Evolutionary conservation across 1,140 invertebrate species (phyloP).

Genomic region (Schlechtendalia chinensis): DNA sequence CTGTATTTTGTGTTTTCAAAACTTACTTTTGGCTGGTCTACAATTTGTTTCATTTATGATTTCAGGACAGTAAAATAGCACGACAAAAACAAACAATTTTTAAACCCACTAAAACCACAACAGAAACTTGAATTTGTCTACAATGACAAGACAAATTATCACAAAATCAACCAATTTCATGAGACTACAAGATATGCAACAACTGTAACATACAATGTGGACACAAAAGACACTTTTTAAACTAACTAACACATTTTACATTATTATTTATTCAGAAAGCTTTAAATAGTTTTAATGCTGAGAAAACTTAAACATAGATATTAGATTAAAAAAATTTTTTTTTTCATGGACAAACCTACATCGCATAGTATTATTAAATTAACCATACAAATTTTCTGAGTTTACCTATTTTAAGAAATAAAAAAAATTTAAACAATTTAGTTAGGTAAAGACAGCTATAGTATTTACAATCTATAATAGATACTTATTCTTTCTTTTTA

Average conservation of each 20-base stretch:
- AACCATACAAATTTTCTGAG: background rate
- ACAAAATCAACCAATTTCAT: constrained; percentile 45
- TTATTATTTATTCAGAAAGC: constrained; percentile 26
- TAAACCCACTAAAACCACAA: constrained; percentile 45
- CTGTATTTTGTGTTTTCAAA: background rate
- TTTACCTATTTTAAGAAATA: background rate
- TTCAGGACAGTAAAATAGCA: constrained; percentile 46
- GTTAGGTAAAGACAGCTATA: background rate
- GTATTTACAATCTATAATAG: background rate
- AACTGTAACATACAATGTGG: constrained; percentile 33
- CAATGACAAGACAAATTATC: constrained; percentile 35
- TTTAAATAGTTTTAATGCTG: constrained; percentile 8
- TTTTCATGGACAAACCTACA: background rate
- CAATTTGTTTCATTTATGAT: constrained; percentile 48
- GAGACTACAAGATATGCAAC: constrained; percentile 41
- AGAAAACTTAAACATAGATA: constrained; percentile 8
- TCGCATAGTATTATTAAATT: background rate
- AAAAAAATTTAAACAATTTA: background rate
- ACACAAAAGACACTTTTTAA: constrained; percentile 35
- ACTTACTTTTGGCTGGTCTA: background rate
- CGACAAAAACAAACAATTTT: constrained; percentile 37
- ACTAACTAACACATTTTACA: constrained; percentile 44
- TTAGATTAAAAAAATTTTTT: constrained; percentile 16
- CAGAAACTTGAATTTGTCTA: constrained; percentile 46
- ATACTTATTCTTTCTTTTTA: no score